Base-by-base conservation (phyloP, 1,140 invertebrate genomes). In the Drosophila truncata region DNA sequence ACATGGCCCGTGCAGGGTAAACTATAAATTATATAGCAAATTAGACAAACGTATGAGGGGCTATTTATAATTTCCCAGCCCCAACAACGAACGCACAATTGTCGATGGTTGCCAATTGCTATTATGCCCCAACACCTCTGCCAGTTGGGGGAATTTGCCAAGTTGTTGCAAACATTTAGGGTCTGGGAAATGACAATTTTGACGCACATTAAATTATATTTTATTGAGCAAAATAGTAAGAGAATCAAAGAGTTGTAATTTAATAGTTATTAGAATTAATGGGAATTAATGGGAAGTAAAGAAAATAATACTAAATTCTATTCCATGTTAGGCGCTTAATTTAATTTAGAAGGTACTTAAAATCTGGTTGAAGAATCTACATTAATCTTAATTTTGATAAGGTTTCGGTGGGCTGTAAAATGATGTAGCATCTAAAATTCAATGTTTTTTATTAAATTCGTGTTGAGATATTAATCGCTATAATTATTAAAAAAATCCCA, bases 21-120 rank as follows among this genome's bases (percentile, higher is more conserved):
- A 46, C 55, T 80, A 78, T 86, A 66, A 78, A 81, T 86, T 69
- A 86, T 61, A 44, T 23, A 65, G 42, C 60, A 67, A 78, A 82
- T 82, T 75, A 64, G 55, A 67, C 35, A 49, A 50, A 64, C 33
- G 33, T 73, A 76, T 54, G 39, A 14, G 35, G 31, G 31, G 42
- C 73, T 84, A 82, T 81, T 78, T 81, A 59, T 84, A 84, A 31
- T n/a, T 37, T 31, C 31, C 39, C 49, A 25, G 23, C 46, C 29
- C 25, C 18, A 50, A 47, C 16, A 31, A 27, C 25, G 18, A 33
- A 58, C 49, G 52, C 64, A 58, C 50, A 39, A 11, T 10, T 47
- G 20, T 20, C 27, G 42, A 39, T 20, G 52, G 52, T 27, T 59
- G 65, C 69, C 65, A 70, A 41, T 25, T 59, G 42, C 20, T 41